A percentile compares a stretch with the other conserved stretches of the same genome.
Evolutionary conservation across 1,140 invertebrate species (phyloP).

Genomic region (Heterodera schachtii): DNA sequence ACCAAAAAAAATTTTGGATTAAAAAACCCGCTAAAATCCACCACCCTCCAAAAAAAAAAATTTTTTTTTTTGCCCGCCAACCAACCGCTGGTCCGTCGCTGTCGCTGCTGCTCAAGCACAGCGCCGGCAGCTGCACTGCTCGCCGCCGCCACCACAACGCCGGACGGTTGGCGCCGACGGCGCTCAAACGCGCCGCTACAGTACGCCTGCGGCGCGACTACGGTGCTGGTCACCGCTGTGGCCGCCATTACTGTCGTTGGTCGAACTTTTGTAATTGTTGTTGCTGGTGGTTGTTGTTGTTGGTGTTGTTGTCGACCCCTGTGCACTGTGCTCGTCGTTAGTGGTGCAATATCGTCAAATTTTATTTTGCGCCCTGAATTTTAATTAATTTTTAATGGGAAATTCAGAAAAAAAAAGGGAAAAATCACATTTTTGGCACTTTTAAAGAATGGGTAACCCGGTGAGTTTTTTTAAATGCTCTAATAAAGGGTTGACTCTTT

Average conservation of each 20-base stretch:
- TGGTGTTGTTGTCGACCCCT: no score
- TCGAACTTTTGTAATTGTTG: background rate
- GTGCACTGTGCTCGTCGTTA: no score
- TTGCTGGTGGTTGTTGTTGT: no score
- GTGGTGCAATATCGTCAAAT: no score
- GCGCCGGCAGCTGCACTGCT: background rate
- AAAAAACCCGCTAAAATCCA: background rate
- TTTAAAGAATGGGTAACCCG: no score
- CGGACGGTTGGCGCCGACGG: constrained; percentile 8
- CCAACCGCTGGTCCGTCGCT: background rate
- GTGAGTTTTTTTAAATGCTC: no score
- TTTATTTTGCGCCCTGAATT: no score
- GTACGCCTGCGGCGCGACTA: constrained; percentile 1
- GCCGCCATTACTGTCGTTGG: background rate
- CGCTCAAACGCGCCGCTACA: constrained; percentile 2
- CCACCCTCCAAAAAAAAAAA: background rate
- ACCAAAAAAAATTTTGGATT: background rate
- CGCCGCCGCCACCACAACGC: background rate
- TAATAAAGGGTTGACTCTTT: no score
- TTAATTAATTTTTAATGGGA: no score
- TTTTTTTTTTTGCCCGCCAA: background rate
- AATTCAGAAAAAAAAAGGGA: no score
- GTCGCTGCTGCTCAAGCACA: background rate
- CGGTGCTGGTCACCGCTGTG: background rate
- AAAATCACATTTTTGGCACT: no score